Evolutionary conservation across 2,113 vertebrate genomes (phyloP).

Genomic region (Mesoclemmys tuberculata): DNA sequence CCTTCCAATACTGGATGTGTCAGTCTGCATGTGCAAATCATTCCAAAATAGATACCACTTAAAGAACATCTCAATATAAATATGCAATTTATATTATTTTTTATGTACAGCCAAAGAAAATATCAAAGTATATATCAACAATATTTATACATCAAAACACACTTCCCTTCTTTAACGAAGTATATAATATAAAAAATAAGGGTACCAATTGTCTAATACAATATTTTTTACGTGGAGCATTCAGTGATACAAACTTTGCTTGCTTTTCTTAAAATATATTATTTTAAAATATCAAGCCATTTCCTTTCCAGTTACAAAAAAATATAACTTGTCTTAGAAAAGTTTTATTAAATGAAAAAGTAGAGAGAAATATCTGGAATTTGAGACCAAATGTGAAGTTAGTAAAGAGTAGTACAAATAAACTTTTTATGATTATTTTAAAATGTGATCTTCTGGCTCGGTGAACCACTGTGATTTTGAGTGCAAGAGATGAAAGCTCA

Average conservation of each 20-base stretch:
- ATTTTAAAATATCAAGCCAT: conserved; percentile 39
- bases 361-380: conserved; percentile 53
- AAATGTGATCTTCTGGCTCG: conserved; percentile 22
- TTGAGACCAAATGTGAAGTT: conserved; percentile 1
- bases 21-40: background rate
- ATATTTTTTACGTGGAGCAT: conserved; percentile 30
- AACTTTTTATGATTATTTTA: background rate
- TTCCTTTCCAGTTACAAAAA: conserved; percentile 59
- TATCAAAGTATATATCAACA: conserved; percentile 42
- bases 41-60: background rate
- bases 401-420: background rate
- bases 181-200: conserved; percentile 66
- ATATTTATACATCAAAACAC: conserved; percentile 51
- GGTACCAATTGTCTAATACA: conserved; percentile 30
- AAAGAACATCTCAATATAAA: conserved; percentile 67
- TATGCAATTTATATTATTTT: conserved; percentile 46
- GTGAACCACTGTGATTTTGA: background rate
- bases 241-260: conserved; percentile 34
- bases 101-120: conserved; percentile 61
- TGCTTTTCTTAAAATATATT: conserved; percentile 43
- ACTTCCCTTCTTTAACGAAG: conserved; percentile 80
- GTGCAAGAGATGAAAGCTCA: background rate
- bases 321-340: conserved; percentile 47
- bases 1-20: background rate
- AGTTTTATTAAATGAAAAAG: conserved; percentile 54